Conservation (phyloP, 1,140 invertebrate species). For the Bombus impatiens region DNA sequence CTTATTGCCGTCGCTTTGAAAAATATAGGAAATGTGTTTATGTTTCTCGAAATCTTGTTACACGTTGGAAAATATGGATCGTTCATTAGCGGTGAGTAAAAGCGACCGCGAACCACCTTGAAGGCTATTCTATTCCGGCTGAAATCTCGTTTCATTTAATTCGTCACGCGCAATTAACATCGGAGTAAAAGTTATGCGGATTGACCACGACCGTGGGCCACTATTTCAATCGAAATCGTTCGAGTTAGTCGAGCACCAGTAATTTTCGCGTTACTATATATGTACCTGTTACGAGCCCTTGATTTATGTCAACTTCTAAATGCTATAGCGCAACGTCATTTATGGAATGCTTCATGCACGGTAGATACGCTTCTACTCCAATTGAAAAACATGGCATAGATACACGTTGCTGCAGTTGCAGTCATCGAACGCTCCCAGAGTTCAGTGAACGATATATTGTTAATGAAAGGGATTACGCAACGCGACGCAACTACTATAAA, state of each 20-base stretch:
- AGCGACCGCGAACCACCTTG: neutral
- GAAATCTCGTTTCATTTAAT: conserved; percentile 31
- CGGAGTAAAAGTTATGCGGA: neutral
- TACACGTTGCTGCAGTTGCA: neutral
- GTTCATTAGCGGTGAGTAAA: conserved; percentile 12
- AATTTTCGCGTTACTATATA: neutral
- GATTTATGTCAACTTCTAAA: neutral
- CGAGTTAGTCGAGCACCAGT: neutral
- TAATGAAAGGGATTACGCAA: conserved; percentile 9
- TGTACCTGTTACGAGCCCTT: neutral
- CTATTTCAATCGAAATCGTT: neutral
- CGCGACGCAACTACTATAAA: neutral
- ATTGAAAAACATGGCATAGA: neutral
- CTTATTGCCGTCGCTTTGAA: too few species aligned
- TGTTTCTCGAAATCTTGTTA: neutral
- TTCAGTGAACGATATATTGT: conserved; percentile 13
- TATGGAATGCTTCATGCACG: neutral
- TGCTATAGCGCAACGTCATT: neutral
- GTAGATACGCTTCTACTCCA: neutral
- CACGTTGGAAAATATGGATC: neutral
- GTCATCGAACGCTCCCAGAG: neutral
- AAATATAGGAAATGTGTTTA: neutral
- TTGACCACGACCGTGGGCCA: neutral
- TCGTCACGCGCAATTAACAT: conserved; percentile 18
- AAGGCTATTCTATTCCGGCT: neutral